These are phyloP conservation scores for Plestiodon gilberti DNA, from an alignment of 2,113 vertebrate species.

Conservation along the genomic window DNA sequence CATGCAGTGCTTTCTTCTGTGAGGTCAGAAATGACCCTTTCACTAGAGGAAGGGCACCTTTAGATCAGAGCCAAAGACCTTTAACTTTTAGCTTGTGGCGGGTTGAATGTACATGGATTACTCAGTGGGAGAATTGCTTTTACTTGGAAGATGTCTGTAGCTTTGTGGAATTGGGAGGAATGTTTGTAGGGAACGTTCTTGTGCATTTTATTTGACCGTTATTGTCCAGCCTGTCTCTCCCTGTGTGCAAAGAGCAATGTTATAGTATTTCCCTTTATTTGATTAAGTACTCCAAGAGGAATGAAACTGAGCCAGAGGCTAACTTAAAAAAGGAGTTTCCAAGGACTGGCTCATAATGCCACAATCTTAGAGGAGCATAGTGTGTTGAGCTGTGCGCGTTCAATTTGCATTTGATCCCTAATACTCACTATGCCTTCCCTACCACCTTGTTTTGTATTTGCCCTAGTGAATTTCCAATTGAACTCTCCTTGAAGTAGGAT, in stretches of 20 bases:
- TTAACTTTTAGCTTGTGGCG: neutral
- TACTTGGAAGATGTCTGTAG: rapidly evolving
- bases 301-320: neutral
- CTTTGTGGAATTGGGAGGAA: neutral
- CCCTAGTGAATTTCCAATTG: neutral
- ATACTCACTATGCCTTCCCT: neutral
- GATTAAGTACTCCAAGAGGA: neutral
- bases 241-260: neutral
- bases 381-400: no score
- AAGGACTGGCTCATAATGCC: neutral
- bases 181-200: rapidly evolving
- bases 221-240: neutral
- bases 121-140: rapidly evolving
- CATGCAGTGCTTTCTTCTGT: no score
- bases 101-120: rapidly evolving
- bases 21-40: no score
- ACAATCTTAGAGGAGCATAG: neutral
- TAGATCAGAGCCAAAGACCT: no score
- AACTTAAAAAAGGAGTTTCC: neutral
- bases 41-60: no score
- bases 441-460: neutral
- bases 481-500: neutral
- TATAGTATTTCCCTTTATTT: neutral
- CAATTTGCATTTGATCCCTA: neutral
- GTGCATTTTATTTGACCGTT: neutral